Evolutionary conservation across 1,140 invertebrate species (phyloP).

Genomic region (Mycetomoellerius zeteki): DNA sequence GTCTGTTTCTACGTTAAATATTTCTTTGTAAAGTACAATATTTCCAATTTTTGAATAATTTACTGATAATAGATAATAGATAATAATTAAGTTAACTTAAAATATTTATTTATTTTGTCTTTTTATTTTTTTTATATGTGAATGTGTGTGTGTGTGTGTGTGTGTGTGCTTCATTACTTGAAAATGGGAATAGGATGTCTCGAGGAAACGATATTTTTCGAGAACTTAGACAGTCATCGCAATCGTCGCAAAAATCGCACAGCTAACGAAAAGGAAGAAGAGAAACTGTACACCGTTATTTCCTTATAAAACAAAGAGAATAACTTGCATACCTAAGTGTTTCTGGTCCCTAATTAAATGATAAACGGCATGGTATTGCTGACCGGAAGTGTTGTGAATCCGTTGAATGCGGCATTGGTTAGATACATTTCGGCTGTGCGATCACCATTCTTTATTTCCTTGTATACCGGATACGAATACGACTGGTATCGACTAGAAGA

Average conservation of each 20-base stretch:
- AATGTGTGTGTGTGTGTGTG: background rate
- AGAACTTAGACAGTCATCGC: slow-evolving; percentile 55
- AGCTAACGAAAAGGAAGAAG: background rate
- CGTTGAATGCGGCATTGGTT: slow-evolving; percentile 59
- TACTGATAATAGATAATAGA: background rate
- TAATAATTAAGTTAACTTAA: background rate
- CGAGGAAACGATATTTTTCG: slow-evolving; percentile 72
- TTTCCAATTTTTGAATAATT: background rate
- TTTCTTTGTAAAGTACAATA: background rate
- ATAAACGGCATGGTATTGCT: slow-evolving; percentile 59
- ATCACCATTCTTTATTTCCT: slow-evolving; percentile 64
- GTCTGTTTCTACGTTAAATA: background rate
- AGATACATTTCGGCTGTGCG: slow-evolving; percentile 51
- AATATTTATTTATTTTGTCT: background rate
- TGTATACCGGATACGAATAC: slow-evolving; percentile 63
- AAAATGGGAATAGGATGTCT: slow-evolving; percentile 44
- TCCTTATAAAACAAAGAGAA: slow-evolving; percentile 41
- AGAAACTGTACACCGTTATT: background rate
- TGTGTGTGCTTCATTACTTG: background rate
- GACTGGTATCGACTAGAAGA: slow-evolving; percentile 62
- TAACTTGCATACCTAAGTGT: slow-evolving; percentile 57
- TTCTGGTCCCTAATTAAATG: slow-evolving; percentile 71
- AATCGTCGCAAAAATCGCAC: slow-evolving; percentile 52
- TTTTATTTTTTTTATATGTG: background rate
- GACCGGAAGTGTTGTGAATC: slow-evolving; percentile 69